phyloP scores from a whole-genome alignment of 2,113 vertebrate species.

The Ptilorrhoa leucosticta region DNA sequence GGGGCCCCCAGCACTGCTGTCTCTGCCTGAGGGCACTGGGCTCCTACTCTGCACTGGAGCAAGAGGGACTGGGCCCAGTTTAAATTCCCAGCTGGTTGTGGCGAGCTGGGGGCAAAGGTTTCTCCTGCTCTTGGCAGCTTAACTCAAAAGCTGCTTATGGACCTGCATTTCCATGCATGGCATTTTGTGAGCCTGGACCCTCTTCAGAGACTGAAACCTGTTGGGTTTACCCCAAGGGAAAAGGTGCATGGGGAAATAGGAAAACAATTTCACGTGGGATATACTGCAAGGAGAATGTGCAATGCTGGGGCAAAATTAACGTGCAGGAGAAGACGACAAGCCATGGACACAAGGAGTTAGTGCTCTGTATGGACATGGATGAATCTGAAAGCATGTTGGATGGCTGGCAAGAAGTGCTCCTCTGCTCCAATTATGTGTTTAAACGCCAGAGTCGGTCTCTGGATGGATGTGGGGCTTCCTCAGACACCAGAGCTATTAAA shows the following conservation, averaged over 20 bases:
- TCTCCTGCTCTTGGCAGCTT: background rate
- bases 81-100: background rate
- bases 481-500: constrained; percentile 24
- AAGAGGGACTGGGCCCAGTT: background rate
- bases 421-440: background rate
- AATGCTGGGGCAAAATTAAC: background rate
- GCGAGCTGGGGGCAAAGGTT: background rate
- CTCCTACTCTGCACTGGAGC: background rate
- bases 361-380: background rate
- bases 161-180: background rate
- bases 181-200: background rate
- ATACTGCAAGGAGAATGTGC: background rate
- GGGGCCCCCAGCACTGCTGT: too few species aligned
- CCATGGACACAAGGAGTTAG: background rate
- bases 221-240: background rate
- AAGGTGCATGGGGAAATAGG: background rate
- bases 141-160: background rate
- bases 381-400: background rate
- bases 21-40: rapidly evolving
- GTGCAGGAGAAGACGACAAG: background rate
- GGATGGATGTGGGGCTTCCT: background rate
- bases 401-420: background rate
- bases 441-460: background rate
- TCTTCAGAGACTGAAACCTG: background rate
- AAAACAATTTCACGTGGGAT: background rate